A percentile compares a stretch with the other conserved stretches of the same genome.
phyloP scores from a whole-genome alignment of 2,888 invertebrate species.

The Rhingia campestris region DNA sequence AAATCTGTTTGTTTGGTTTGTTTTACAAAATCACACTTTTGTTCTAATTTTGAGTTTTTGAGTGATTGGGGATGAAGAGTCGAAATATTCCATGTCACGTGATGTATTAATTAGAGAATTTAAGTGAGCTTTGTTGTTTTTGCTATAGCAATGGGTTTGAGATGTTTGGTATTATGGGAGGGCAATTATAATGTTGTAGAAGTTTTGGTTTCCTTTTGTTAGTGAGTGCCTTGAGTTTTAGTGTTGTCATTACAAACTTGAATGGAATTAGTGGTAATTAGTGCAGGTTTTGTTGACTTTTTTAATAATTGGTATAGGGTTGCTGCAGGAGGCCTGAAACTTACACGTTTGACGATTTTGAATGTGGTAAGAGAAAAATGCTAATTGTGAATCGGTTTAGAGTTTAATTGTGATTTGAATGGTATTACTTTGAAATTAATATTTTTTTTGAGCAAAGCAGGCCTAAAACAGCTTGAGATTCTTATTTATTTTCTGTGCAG shows the following conservation, averaged over 20 bases:
- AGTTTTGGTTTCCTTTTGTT: too few relatives aligned
- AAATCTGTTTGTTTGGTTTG: not conserved
- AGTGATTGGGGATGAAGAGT: not conserved
- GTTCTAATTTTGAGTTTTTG: slow-evolving; percentile 6
- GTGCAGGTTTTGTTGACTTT: not conserved
- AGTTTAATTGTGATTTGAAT: too few relatives aligned
- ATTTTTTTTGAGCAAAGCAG: too few relatives aligned
- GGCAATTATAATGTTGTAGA: not conserved
- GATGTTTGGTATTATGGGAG: not conserved
- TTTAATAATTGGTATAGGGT: not conserved
- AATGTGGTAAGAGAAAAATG: too few relatives aligned
- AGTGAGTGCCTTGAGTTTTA: not conserved
- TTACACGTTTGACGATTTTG: too few relatives aligned
- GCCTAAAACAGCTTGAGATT: too few relatives aligned
- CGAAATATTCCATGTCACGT: slow-evolving; percentile 10
- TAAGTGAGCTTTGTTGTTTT: not conserved
- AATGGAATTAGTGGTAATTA: not conserved
- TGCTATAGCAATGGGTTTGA: not conserved
- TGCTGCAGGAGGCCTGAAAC: too few relatives aligned
- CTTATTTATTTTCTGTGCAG: too few relatives aligned
- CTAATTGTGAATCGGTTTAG: too few relatives aligned
- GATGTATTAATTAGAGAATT: slow-evolving; percentile 4
- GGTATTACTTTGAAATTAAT: too few relatives aligned
- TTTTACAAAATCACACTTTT: slow-evolving; percentile 38
- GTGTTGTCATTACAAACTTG: not conserved